Evolutionary conservation across 1,140 invertebrate genomes (phyloP).

Genomic region (Ostrea edulis): DNA sequence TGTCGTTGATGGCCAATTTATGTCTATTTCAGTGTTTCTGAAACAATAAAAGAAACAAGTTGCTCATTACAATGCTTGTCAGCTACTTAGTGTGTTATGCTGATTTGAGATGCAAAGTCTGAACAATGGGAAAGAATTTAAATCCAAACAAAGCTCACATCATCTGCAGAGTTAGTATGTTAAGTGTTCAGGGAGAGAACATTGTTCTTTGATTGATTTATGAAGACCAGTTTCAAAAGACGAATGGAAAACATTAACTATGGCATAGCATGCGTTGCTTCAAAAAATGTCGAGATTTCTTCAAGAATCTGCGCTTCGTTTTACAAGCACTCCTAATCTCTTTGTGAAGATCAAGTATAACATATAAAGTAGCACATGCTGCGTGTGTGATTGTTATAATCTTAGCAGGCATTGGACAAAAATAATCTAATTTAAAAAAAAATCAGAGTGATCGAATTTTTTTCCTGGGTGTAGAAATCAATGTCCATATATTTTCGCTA

Average conservation of each 20-base stretch:
- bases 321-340: background rate
- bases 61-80: background rate
- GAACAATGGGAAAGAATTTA: background rate
- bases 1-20: background rate
- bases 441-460: too few species aligned
- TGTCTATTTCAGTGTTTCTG: background rate
- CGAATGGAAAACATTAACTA: background rate
- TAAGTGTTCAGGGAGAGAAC: background rate
- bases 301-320: background rate
- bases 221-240: background rate
- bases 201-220: background rate
- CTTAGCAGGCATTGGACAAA: too few species aligned
- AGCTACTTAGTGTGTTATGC: background rate
- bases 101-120: background rate
- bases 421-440: too few species aligned
- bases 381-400: too few species aligned
- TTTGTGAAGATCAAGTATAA: too few species aligned
- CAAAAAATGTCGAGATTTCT: background rate
- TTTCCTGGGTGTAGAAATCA: too few species aligned
- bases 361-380: too few species aligned
- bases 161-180: constrained; percentile 5
- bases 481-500: too few species aligned
- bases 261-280: background rate
- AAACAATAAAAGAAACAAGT: constrained; percentile 18
- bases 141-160: background rate